phyloP scores from a whole-genome alignment of 2,888 invertebrate genomes.

The Hyles lineata region DNA sequence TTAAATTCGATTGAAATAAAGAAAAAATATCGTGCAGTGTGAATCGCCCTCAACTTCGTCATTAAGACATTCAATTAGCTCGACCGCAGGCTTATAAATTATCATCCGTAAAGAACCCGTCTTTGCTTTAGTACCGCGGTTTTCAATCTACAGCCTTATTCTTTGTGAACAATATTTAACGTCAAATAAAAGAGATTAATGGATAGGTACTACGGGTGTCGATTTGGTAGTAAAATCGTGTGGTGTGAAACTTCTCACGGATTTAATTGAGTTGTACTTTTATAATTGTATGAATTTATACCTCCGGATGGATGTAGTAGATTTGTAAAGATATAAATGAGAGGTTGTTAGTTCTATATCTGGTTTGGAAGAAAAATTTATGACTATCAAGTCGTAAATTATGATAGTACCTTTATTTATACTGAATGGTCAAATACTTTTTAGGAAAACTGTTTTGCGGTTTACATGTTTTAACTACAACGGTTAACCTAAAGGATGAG shows the following conservation, averaged over 20 bases:
- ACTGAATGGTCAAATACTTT: too few relatives aligned
- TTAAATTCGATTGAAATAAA: background rate
- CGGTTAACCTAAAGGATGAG: too few relatives aligned
- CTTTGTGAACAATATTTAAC: slow-evolving; percentile 1
- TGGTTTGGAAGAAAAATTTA: too few relatives aligned
- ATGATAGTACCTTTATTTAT: too few relatives aligned
- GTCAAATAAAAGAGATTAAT: background rate
- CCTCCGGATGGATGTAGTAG: too few relatives aligned
- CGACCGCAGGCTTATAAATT: slow-evolving; percentile 29
- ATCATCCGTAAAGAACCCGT: slow-evolving; percentile 27
- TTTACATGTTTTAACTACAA: too few relatives aligned
- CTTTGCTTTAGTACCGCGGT: background rate
- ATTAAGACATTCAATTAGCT: slow-evolving; percentile 34
- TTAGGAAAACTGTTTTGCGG: too few relatives aligned
- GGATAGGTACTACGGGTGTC: background rate
- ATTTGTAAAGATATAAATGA: too few relatives aligned
- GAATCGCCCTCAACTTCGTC: slow-evolving; percentile 22
- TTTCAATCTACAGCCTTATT: background rate
- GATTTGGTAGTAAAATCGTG: background rate
- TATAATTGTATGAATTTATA: too few relatives aligned
- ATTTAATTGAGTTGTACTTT: background rate
- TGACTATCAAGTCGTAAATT: too few relatives aligned
- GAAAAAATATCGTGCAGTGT: slow-evolving; percentile 3
- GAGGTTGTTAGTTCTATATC: too few relatives aligned
- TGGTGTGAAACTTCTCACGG: background rate